These are phyloP conservation scores for Saxidomus purpurata DNA, from an alignment of 1,140 invertebrate species.

Conservation along the genomic window DNA sequence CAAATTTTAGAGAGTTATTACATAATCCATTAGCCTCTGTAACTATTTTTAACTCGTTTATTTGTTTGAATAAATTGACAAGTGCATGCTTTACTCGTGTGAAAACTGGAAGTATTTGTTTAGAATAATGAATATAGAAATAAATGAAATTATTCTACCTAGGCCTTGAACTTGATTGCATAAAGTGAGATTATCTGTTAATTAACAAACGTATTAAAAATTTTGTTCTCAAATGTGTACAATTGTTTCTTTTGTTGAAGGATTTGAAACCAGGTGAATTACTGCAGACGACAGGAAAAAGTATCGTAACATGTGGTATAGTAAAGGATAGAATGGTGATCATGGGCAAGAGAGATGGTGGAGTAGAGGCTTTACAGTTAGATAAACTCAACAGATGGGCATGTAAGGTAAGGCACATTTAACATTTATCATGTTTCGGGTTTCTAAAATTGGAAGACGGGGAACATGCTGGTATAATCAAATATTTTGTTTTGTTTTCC, in stretches of 20 bases:
- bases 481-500: not conserved
- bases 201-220: no score
- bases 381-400: slow-evolving; percentile 1
- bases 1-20: no score
- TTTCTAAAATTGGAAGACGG: not conserved
- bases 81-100: no score
- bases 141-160: no score
- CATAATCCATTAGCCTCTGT: no score
- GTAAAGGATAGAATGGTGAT: slow-evolving; percentile 11
- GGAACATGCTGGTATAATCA: not conserved
- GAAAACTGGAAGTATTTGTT: no score
- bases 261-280: slow-evolving; percentile 16
- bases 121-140: no score
- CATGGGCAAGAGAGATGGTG: slow-evolving; percentile 39
- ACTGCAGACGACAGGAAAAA: not conserved
- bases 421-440: not conserved
- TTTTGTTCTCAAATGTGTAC: no score
- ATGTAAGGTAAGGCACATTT: slow-evolving; percentile 36
- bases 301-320: slow-evolving; percentile 31
- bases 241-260: slow-evolving; percentile 2
- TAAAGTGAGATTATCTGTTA: no score
- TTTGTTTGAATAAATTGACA: no score
- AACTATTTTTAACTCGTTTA: no score
- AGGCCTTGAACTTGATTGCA: no score
- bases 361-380: not conserved